These are phyloP conservation scores for Clostera curtula DNA, from an alignment of 2,888 invertebrate species.

Conservation along the genomic window DNA sequence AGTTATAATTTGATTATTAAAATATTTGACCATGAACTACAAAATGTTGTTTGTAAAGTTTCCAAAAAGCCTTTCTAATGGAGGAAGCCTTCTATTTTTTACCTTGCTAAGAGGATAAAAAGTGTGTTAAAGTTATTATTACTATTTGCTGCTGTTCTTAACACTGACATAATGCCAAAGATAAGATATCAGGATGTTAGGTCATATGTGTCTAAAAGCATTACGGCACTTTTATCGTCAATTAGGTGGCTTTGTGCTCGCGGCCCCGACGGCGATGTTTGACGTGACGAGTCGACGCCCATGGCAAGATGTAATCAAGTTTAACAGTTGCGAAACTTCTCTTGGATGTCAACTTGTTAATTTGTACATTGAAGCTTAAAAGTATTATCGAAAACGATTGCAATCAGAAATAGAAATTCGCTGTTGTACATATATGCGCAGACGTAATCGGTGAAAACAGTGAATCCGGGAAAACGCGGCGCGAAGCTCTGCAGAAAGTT, in stretches of 20 bases:
- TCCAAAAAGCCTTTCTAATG: no score
- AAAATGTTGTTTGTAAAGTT: no score
- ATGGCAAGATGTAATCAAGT: conserved; percentile 7
- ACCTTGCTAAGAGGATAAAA: no score
- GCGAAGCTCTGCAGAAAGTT: conserved; percentile 4
- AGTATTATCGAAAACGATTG: no score
- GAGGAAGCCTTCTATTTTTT: no score
- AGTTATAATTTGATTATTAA: no score
- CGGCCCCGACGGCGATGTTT: conserved; percentile 6
- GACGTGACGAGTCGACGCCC: not conserved
- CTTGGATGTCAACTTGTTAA: conserved; percentile 6
- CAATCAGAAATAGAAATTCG: no score
- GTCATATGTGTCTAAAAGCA: conserved; percentile 18
- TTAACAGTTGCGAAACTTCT: conserved; percentile 5
- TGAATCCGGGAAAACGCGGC: conserved; percentile 10
- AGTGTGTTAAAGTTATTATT: no score
- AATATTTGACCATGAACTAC: no score
- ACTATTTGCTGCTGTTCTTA: no score
- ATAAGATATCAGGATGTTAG: no score
- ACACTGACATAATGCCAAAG: no score
- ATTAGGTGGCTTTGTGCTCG: conserved; percentile 17
- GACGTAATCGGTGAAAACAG: conserved; percentile 12
- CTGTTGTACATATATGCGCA: conserved; percentile 7
- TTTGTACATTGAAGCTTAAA: conserved; percentile 5
- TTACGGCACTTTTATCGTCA: conserved; percentile 17